phyloP scores from a whole-genome alignment of 2,888 invertebrate species.

The Steinernema carpocapsae region DNA sequence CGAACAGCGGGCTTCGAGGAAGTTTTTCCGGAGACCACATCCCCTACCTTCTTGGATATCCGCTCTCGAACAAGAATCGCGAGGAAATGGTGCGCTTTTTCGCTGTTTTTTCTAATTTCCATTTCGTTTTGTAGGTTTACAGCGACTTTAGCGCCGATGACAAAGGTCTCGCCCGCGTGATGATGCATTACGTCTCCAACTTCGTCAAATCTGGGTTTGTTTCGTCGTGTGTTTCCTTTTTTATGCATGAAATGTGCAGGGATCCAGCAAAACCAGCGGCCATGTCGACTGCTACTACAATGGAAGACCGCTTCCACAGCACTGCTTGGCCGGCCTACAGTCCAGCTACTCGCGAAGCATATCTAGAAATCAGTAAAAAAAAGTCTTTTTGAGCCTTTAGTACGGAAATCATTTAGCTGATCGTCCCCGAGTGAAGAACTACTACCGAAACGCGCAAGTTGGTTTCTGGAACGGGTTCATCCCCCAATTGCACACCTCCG shows the following conservation, averaged over 20 bases:
- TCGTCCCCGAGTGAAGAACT: slow-evolving; percentile 64
- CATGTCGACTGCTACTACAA: slow-evolving; percentile 56
- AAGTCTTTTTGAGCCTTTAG: neutral
- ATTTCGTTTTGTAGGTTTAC: slow-evolving; percentile 48
- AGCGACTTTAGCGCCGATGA: slow-evolving; percentile 61
- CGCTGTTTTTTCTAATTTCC: too few species aligned
- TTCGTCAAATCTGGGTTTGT: slow-evolving; percentile 68
- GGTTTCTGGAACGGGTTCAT: slow-evolving; percentile 68
- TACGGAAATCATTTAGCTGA: slow-evolving; percentile 51
- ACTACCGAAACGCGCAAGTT: slow-evolving; percentile 65
- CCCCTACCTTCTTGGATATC: slow-evolving; percentile 68
- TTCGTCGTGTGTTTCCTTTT: neutral
- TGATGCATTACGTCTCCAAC: slow-evolving; percentile 68
- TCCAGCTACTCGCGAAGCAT: slow-evolving; percentile 64
- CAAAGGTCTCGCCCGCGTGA: slow-evolving; percentile 60
- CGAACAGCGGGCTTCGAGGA: slow-evolving; percentile 61
- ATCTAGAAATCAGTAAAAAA: slow-evolving; percentile 64
- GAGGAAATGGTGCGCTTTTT: slow-evolving; percentile 37
- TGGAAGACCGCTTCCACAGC: slow-evolving; percentile 62
- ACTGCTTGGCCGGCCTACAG: slow-evolving; percentile 67
- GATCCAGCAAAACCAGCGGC: slow-evolving; percentile 64
- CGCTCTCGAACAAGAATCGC: slow-evolving; percentile 45
- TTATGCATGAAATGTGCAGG: slow-evolving; percentile 43
- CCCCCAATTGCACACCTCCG: slow-evolving; percentile 60
- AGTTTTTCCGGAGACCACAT: slow-evolving; percentile 66